These are phyloP conservation scores for Blastobasis adustella DNA, from an alignment of 2,888 invertebrate genomes.

Conservation along the genomic window DNA sequence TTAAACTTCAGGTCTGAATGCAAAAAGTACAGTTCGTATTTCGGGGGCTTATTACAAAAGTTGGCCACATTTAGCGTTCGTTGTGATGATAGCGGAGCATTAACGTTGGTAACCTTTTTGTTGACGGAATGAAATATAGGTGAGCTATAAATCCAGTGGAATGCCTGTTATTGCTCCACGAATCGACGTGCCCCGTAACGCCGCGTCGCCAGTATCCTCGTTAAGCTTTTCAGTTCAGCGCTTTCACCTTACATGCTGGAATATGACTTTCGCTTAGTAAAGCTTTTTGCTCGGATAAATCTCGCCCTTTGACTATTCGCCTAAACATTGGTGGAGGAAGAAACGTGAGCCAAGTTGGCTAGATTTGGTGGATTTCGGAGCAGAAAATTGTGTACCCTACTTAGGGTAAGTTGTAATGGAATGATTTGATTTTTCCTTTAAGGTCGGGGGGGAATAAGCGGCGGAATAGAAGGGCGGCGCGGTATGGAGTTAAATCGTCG, in stretches of 20 bases:
- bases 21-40: constrained; percentile 5
- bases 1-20: constrained; percentile 4
- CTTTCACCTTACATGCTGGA: constrained; percentile 13
- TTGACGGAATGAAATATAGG: neutral
- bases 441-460: neutral
- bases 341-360: constrained; percentile 9
- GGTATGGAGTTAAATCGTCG: constrained; percentile 46
- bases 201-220: constrained; percentile 13
- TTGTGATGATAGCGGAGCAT: neutral
- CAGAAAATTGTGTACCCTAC: neutral
- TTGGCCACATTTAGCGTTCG: constrained; percentile 3
- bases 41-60: constrained; percentile 10
- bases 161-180: too few relatives aligned
- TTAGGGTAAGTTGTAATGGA: neutral
- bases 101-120: neutral
- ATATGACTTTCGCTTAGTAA: constrained; percentile 16
- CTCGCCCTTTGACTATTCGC: neutral
- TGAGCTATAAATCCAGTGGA: neutral
- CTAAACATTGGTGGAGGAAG: neutral
- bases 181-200: neutral
- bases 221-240: constrained; percentile 20
- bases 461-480: constrained; percentile 30
- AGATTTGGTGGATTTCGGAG: constrained; percentile 5
- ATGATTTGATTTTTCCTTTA: constrained; percentile 3
- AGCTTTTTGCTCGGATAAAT: constrained; percentile 2